These are phyloP conservation scores for Oceanodroma tethys DNA, from an alignment of 2,113 vertebrate species.

Conservation along the genomic window DNA sequence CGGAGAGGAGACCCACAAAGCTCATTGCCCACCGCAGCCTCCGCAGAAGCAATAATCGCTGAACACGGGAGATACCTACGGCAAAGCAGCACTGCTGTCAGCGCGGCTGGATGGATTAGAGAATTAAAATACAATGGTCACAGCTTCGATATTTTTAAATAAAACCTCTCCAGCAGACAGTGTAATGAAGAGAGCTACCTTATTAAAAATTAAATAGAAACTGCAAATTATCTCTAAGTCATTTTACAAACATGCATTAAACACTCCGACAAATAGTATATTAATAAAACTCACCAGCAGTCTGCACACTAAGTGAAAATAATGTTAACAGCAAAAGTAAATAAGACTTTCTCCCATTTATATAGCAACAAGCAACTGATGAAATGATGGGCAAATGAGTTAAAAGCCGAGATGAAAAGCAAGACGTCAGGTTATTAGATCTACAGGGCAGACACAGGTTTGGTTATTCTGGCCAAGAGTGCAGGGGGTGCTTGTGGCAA, in stretches of 20 bases:
- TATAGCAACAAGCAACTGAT: not conserved
- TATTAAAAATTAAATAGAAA: conserved; percentile 60
- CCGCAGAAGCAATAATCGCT: fast-evolving
- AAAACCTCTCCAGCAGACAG: not conserved
- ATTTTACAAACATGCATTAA: not conserved
- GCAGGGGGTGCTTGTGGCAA: fast-evolving
- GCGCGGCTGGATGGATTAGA: not conserved
- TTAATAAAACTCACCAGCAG: not conserved
- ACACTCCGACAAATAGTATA: not conserved
- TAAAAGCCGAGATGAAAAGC: not conserved
- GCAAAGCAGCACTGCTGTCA: not conserved
- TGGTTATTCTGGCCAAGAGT: not conserved
- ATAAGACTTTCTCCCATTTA: not conserved
- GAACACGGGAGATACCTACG: fast-evolving
- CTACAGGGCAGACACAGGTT: not conserved
- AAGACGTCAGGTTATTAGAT: not conserved
- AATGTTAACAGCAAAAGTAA: not conserved
- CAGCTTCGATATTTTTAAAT: not conserved
- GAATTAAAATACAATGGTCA: not conserved
- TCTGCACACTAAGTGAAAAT: not conserved
- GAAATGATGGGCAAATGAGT: not conserved
- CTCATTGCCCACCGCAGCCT: fast-evolving
- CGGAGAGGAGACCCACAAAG: not conserved
- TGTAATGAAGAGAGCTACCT: conserved; percentile 4
- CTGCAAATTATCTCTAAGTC: not conserved